Percentiles rank a stretch among this genome's conserved stretches.
Evolutionary conservation across 2,113 vertebrate genomes (phyloP).

Genomic region (Bucco capensis): DNA sequence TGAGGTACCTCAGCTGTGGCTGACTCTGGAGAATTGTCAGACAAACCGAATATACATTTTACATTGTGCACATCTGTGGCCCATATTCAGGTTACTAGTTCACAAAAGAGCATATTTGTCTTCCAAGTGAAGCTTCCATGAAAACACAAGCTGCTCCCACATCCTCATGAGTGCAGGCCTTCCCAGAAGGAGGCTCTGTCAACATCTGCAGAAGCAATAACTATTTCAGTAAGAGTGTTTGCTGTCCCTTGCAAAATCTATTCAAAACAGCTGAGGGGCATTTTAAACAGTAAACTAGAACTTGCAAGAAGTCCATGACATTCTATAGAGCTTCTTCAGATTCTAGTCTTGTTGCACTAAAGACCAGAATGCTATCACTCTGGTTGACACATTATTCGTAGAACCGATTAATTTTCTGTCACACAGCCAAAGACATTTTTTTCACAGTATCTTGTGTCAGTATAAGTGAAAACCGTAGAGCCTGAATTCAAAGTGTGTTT

Average conservation of each 20-base stretch:
- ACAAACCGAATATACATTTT: constrained; percentile 9
- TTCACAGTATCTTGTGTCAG: background rate
- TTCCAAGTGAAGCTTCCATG: constrained; percentile 9
- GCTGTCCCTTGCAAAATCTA: background rate
- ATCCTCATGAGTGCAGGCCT: background rate
- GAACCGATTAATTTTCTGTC: background rate
- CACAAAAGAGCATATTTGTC: background rate
- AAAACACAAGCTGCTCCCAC: background rate
- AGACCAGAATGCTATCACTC: background rate
- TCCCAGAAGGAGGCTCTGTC: constrained; percentile 1
- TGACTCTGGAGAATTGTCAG: background rate
- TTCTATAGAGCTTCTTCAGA: background rate
- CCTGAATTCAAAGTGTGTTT: background rate
- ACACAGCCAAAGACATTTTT: background rate
- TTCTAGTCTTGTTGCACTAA: background rate
- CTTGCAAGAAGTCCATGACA: background rate
- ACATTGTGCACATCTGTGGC: constrained; percentile 8
- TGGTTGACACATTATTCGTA: background rate
- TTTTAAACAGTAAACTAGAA: background rate
- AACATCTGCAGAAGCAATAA: constrained; percentile 12
- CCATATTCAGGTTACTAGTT: background rate
- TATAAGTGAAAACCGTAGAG: background rate
- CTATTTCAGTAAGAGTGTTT: background rate
- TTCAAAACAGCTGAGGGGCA: background rate
- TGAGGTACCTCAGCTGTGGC: background rate